Conservation (phyloP, 2,797 vertebrate genomes). For the Sardinella longiceps region DNA sequence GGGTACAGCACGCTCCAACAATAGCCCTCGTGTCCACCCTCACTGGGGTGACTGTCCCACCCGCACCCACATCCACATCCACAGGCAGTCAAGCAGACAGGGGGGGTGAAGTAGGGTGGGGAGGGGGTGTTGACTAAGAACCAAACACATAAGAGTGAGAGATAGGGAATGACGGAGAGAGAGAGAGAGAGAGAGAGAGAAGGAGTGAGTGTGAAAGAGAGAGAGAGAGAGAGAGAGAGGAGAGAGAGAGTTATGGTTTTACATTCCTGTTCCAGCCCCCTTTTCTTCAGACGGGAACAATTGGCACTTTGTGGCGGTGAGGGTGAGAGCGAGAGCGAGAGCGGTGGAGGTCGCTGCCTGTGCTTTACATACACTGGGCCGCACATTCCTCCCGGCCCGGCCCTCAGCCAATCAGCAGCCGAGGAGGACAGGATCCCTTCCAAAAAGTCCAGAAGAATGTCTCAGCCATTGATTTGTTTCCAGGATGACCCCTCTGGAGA, state of each 20-base stretch:
- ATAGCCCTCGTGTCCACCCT: constrained; percentile 44
- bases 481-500: constrained; percentile 75
- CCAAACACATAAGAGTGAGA: constrained; percentile 13
- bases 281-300: constrained; percentile 77
- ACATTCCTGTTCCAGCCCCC: constrained; percentile 72
- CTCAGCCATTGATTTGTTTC: constrained; percentile 81
- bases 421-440: constrained; percentile 65
- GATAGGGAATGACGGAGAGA: constrained; percentile 38
- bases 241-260: constrained; percentile 55
- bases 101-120: constrained; percentile 38
- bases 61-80: constrained; percentile 15
- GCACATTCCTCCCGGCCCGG: constrained; percentile 60
- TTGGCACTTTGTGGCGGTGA: constrained; percentile 74
- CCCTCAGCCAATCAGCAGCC: constrained; percentile 67
- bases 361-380: constrained; percentile 62
- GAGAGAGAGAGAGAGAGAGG: constrained; percentile 57
- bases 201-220: constrained; percentile 48
- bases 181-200: constrained; percentile 49
- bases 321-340: constrained; percentile 59
- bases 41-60: constrained; percentile 25
- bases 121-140: constrained; percentile 41
- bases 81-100: constrained; percentile 45
- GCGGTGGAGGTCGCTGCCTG: constrained; percentile 71
- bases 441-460: constrained; percentile 78
- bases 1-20: constrained; percentile 38